A percentile compares a stretch with the other conserved stretches of the same genome.
Evolutionary conservation across 2,797 vertebrate species (phyloP).

Genomic region (Rhincodon typus): DNA sequence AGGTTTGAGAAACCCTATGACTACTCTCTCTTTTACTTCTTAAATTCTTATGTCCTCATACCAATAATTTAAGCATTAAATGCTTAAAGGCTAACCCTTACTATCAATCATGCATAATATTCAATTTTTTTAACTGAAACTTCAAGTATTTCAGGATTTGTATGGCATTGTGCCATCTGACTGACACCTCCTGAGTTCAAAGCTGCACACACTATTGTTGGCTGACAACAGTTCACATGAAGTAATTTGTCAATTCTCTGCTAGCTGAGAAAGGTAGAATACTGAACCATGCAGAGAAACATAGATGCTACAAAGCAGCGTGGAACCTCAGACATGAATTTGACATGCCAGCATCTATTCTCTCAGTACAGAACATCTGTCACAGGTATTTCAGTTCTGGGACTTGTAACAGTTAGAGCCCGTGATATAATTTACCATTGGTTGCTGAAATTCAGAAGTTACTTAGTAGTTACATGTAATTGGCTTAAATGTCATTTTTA

Average conservation of each 20-base stretch:
- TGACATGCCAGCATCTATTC: not conserved
- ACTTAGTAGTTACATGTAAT: not conserved
- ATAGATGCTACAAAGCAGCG: not conserved
- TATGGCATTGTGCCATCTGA: slow-evolving; percentile 1
- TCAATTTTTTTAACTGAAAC: not conserved
- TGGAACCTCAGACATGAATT: not conserved
- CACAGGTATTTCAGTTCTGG: not conserved
- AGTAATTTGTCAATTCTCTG: slow-evolving; percentile 28
- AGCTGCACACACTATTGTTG: not conserved
- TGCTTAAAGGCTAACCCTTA: not conserved
- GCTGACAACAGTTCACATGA: slow-evolving; percentile 20
- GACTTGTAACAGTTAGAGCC: not conserved
- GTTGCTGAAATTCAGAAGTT: not conserved
- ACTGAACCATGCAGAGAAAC: slow-evolving; percentile 16
- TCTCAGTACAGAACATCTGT: slow-evolving; percentile 2
- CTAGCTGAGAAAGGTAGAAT: slow-evolving; percentile 13
- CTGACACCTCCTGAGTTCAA: slow-evolving; percentile 7
- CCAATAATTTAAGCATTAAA: not conserved
- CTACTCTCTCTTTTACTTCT: not conserved
- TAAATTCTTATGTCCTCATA: not conserved
- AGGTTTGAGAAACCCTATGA: not conserved
- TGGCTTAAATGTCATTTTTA: not conserved
- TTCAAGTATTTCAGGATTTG: not conserved
- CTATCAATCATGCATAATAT: not conserved
- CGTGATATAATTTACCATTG: not conserved